Evolutionary conservation across 2,113 vertebrate species (phyloP).

Genomic region (Heterotilapia buettikoferi): DNA sequence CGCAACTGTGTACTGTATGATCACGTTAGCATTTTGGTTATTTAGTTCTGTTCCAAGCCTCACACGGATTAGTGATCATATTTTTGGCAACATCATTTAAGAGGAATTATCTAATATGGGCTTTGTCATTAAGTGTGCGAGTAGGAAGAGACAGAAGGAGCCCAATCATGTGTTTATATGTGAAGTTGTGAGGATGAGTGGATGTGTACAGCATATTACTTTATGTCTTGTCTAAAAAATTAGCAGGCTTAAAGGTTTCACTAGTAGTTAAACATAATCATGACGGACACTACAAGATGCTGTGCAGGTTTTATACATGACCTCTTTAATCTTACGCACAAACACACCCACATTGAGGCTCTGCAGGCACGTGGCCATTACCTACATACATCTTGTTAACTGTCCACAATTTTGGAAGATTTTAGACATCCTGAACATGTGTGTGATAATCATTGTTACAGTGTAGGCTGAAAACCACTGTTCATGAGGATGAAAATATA

Average conservation of each 20-base stretch:
- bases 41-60: conserved; percentile 28
- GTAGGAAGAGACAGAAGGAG: conserved; percentile 1
- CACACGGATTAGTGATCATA: conserved; percentile 35
- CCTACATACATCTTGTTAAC: not conserved
- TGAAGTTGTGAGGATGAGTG: not conserved
- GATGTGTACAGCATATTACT: not conserved
- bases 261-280: not conserved
- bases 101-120: conserved; percentile 36
- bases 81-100: conserved; percentile 49
- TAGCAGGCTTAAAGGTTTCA: not conserved
- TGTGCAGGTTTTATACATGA: not conserved
- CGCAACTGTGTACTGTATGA: not conserved
- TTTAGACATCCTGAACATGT: not conserved
- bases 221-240: not conserved
- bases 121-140: conserved; percentile 11
- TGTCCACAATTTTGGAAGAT: not conserved
- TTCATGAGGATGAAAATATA: not conserved
- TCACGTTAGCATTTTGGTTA: conserved; percentile 22
- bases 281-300: not conserved
- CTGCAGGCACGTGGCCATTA: not conserved
- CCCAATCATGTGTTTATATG: not conserved
- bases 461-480: not conserved
- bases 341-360: not conserved
- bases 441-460: not conserved
- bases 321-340: not conserved